Base-by-base conservation (phyloP, 2,113 vertebrate genomes). In the Agapornis roseicollis region DNA sequence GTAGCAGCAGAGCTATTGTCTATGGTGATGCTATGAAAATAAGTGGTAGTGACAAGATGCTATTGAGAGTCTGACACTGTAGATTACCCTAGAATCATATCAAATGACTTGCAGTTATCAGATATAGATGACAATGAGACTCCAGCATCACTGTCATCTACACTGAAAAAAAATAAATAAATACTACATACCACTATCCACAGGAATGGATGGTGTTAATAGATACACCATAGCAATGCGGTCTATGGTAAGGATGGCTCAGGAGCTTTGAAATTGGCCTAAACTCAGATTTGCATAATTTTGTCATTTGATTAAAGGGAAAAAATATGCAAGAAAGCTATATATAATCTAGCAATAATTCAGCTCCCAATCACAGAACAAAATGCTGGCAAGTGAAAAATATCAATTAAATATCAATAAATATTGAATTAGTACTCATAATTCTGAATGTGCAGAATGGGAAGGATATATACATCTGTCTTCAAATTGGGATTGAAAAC, bases 121-220 rank as follows among this genome's bases (percentile, higher is more conserved):
- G 94, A 96, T 96, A 92, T 92, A 82, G 92, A 94, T 95, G 94
- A 96, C 96, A 96, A 94, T 31, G 85, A 94, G 88, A 92, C 93
- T 85, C 69, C 8, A 7, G 73, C 88, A 81, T 87, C 83, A 77
- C 93, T 94, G 96, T 95, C 93, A 93, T 90, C 92, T 93, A 50
- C 19, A 81, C 86, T 73, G 73, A 90, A 96, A 92, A 96, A 92
- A 96, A 93, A 95, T 84, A 96, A 94, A 93, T 89, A 93, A 93
- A 70, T 73, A 49, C 65, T 90, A 41, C 73, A 53, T 77, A 73
- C 94, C 77, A 84, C 52, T 65, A 86, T 70, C 88, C 88, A 90
- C 83, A 46, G 92, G 66, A 92, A 77, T 20, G 92, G 83, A 77
- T 70, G 56, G 46, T 22, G 80, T 92, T 42, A 81, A 66, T 0